Conservation (phyloP, 2,888 invertebrate species). For the Dasypolia templi region DNA sequence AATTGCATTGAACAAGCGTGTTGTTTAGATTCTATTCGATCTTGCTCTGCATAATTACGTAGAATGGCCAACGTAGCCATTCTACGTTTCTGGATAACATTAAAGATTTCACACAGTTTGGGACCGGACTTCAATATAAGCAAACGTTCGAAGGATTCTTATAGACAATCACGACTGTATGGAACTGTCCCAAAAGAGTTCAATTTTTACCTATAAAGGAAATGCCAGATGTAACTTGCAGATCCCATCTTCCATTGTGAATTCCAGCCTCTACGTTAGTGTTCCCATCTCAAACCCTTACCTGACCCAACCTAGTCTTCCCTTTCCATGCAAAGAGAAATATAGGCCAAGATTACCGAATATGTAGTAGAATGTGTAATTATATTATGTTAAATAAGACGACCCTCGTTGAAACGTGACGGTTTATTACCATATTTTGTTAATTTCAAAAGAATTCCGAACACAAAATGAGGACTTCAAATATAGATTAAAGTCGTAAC, state of each 20-base stretch:
- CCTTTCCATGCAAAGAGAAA: too few species aligned
- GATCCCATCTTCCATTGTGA: slow-evolving; percentile 40
- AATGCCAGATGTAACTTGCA: slow-evolving; percentile 27
- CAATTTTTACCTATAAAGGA: slow-evolving; percentile 25
- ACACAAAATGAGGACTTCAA: slow-evolving; percentile 46
- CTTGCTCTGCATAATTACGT: neutral
- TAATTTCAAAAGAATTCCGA: slow-evolving; percentile 53
- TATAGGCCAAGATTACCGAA: slow-evolving; percentile 43
- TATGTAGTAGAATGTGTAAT: slow-evolving; percentile 44
- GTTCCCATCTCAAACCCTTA: slow-evolving; percentile 13
- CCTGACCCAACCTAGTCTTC: slow-evolving; percentile 38
- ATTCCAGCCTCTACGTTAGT: slow-evolving; percentile 23
- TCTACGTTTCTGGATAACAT: too few species aligned
- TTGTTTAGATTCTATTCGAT: neutral
- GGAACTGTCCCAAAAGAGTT: slow-evolving; percentile 22
- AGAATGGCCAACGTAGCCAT: too few species aligned
- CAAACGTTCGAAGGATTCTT: slow-evolving; percentile 1
- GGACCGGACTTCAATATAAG: too few species aligned
- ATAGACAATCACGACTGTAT: slow-evolving; percentile 1
- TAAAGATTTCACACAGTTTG: too few species aligned
- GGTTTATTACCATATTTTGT: slow-evolving; percentile 58
- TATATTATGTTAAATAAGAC: too few species aligned
- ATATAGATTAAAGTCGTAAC: slow-evolving; percentile 40
- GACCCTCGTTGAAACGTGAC: slow-evolving; percentile 58
- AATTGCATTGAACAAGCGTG: too few species aligned